Conservation (phyloP, 2,113 vertebrate species). For the Lampris incognitus region DNA sequence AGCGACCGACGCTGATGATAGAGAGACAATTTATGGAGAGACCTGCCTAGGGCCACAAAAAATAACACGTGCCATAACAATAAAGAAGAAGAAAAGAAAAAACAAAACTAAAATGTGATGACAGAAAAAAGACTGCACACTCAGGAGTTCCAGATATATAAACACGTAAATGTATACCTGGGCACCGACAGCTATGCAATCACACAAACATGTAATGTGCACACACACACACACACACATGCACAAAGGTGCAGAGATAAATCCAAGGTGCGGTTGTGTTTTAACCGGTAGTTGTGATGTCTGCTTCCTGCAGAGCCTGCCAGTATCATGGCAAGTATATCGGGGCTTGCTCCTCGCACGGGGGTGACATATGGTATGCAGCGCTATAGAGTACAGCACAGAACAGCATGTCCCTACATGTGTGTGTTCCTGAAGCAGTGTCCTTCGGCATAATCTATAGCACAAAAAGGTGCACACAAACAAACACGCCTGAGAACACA, state of each 20-base stretch:
- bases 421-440: conserved; percentile 12
- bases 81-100: not conserved
- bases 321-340: conserved; percentile 37
- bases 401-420: conserved; percentile 49
- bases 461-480: not conserved
- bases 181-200: no score
- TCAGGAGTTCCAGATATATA: no score
- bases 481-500: not conserved
- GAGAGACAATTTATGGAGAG: not conserved
- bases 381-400: conserved; percentile 46
- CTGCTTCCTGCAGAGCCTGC: not conserved
- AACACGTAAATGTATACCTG: no score
- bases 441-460: not conserved
- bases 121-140: no score
- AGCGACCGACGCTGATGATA: conserved; percentile 3
- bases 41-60: conserved; percentile 1
- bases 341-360: conserved; percentile 32
- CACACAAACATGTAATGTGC: no score
- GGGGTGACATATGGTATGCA: conserved; percentile 66
- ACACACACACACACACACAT: not conserved
- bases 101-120: no score
- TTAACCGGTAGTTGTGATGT: conserved; percentile 16
- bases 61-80: not conserved
- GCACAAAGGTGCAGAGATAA: not conserved
- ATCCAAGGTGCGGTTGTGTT: not conserved